These are phyloP conservation scores for Acanthopleura granulata DNA, from an alignment of 2,888 invertebrate genomes.

Conservation along the genomic window DNA sequence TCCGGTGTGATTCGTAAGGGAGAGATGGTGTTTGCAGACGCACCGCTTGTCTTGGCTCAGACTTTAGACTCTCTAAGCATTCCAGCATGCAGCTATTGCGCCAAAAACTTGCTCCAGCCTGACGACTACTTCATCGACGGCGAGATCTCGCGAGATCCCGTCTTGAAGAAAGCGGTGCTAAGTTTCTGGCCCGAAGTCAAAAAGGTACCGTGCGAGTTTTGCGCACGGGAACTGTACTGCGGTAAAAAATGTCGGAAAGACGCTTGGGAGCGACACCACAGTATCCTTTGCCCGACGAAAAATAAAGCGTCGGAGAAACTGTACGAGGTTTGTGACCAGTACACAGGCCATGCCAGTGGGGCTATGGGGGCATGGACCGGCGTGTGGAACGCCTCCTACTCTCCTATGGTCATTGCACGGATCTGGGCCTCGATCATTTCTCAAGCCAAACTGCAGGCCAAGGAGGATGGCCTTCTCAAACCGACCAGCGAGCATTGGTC, in stretches of 20 bases:
- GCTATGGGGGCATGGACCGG: constrained; percentile 37
- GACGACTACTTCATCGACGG: constrained; percentile 43
- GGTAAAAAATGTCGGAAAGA: constrained; percentile 41
- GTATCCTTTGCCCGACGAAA: constrained; percentile 45
- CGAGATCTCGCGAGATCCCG: constrained; percentile 32
- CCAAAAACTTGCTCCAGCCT: constrained; percentile 43
- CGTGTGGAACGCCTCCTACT: constrained; percentile 54
- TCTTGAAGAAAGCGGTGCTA: constrained; percentile 36
- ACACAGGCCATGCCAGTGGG: constrained; percentile 21
- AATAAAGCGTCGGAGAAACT: constrained; percentile 41
- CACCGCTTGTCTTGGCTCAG: constrained; percentile 45
- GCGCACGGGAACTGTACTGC: constrained; percentile 46
- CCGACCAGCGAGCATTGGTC: constrained; percentile 40
- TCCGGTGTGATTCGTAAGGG: constrained; percentile 33
- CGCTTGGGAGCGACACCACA: constrained; percentile 53
- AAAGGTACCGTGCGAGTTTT: constrained; percentile 39
- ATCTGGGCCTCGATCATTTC: constrained; percentile 51
- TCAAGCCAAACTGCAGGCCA: constrained; percentile 38
- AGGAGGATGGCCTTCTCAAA: constrained; percentile 33
- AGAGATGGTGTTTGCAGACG: constrained; percentile 44
- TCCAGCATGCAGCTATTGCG: constrained; percentile 46
- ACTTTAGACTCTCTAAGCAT: constrained; percentile 40
- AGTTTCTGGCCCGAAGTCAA: constrained; percentile 42
- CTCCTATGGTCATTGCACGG: constrained; percentile 50
- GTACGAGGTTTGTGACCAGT: constrained; percentile 41